Evolutionary conservation across 2,113 vertebrate species (phyloP).

Genomic region (Bothrops jararaca): DNA sequence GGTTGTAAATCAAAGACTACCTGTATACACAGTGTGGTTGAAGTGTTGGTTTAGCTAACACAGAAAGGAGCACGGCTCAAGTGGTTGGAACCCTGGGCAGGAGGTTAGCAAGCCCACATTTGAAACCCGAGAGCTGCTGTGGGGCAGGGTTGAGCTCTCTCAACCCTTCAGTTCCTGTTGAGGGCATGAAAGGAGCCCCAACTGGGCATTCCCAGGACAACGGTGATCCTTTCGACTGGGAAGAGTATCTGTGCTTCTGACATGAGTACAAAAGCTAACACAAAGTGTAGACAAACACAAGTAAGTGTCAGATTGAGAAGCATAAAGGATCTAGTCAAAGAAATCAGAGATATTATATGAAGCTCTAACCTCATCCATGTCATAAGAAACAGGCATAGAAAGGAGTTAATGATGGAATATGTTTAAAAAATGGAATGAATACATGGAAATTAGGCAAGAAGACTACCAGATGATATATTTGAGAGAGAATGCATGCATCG

Average conservation of each 20-base stretch:
- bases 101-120: too few relatives aligned
- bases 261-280: neutral
- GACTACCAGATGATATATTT: neutral
- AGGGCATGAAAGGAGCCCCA: too few relatives aligned
- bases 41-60: neutral
- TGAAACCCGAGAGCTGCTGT: too few relatives aligned
- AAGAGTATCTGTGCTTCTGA: too few relatives aligned
- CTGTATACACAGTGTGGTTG: neutral
- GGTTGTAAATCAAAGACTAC: too few relatives aligned
- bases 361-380: neutral
- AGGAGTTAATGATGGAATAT: neutral
- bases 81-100: too few relatives aligned
- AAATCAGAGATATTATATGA: neutral
- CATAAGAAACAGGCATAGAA: neutral
- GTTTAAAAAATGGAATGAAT: neutral
- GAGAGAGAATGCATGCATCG: neutral
- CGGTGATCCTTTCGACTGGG: too few relatives aligned
- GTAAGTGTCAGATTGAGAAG: neutral
- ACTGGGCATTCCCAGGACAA: too few relatives aligned
- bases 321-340: neutral
- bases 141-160: too few relatives aligned
- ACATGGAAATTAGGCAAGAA: neutral
- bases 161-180: too few relatives aligned
- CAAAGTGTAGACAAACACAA: neutral
- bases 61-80: too few relatives aligned